phyloP scores from a whole-genome alignment of 92 coral and sea anemone species.

The Porites rus region DNA sequence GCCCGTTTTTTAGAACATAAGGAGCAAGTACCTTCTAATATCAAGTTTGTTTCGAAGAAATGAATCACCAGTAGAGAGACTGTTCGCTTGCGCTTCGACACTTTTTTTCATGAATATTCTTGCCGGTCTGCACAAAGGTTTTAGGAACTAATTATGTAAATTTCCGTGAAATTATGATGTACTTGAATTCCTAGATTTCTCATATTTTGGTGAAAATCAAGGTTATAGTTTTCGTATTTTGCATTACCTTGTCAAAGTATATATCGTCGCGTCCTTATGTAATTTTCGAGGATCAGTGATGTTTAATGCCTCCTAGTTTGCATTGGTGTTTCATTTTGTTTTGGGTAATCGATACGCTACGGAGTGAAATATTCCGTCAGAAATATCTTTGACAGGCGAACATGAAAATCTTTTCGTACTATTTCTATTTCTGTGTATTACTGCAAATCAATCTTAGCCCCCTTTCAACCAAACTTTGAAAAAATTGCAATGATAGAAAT shows the following conservation, averaged over 20 bases:
- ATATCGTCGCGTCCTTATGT: not conserved
- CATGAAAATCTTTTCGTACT: not conserved
- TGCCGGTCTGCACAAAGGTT: constrained; percentile 30
- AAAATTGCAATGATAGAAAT: too few relatives aligned
- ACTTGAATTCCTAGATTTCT: constrained; percentile 22
- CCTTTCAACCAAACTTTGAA: too few relatives aligned
- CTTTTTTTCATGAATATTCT: constrained; percentile 15
- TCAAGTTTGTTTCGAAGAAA: not conserved
- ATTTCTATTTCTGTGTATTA: not conserved
- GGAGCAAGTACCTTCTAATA: constrained; percentile 35
- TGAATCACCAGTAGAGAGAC: not conserved
- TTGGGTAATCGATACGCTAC: not conserved
- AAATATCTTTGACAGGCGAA: constrained; percentile 8
- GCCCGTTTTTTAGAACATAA: constrained; percentile 27
- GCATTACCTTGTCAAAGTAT: not conserved
- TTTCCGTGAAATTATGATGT: constrained; percentile 15
- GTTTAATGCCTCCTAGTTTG: too few relatives aligned
- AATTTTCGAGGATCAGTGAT: not conserved
- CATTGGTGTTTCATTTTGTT: not conserved
- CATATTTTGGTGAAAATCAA: constrained; percentile 27
- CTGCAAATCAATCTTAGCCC: not conserved
- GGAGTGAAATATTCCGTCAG: constrained; percentile 8
- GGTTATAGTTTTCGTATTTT: constrained; percentile 3
- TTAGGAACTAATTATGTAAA: constrained; percentile 37
- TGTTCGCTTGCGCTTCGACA: not conserved